Evolutionary conservation across 2,888 invertebrate genomes (phyloP).

Genomic region (Phaonia tiefii): DNA sequence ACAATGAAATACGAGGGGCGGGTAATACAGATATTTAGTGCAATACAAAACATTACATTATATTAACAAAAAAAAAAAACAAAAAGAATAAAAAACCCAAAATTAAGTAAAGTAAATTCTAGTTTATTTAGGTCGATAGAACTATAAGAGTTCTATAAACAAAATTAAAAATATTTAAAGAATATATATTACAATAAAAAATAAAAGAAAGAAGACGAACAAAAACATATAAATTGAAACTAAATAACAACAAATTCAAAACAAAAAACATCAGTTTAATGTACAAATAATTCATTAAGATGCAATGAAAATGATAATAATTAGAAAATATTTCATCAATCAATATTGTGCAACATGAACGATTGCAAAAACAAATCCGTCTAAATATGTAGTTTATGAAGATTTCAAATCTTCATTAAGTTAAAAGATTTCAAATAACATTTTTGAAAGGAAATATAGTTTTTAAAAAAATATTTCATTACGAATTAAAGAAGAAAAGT

Average conservation of each 20-base stretch:
- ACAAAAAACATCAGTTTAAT: conserved; percentile 63
- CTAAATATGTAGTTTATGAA: too few relatives aligned
- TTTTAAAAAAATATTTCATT: too few relatives aligned
- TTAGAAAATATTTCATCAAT: conserved; percentile 49
- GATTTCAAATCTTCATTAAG: too few relatives aligned
- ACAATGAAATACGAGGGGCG: conserved; percentile 38
- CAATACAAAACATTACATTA: conserved; percentile 52
- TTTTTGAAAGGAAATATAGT: too few relatives aligned
- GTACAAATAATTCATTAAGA: conserved; percentile 68
- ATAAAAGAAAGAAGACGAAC: conserved; percentile 30
- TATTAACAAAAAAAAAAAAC: conserved; percentile 42
- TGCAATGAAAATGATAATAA: conserved; percentile 65
- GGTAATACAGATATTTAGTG: conserved; percentile 66
- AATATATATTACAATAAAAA: conserved; percentile 37
- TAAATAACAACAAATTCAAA: conserved; percentile 55
- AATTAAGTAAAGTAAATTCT: too few relatives aligned
- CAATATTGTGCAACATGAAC: too few relatives aligned
- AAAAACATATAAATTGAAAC: conserved; percentile 50
- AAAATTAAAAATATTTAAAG: conserved; percentile 3
- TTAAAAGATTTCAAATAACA: too few relatives aligned
- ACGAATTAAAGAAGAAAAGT: too few relatives aligned
- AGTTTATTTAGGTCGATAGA: conserved; percentile 37
- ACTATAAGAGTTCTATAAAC: not conserved
- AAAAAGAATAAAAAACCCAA: conserved; percentile 51
- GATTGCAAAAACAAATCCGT: too few relatives aligned